Percentiles rank a stretch among this genome's conserved stretches.
Evolutionary conservation across 2,797 vertebrate species (phyloP).

Genomic region (Craterocephalus amniculus): DNA sequence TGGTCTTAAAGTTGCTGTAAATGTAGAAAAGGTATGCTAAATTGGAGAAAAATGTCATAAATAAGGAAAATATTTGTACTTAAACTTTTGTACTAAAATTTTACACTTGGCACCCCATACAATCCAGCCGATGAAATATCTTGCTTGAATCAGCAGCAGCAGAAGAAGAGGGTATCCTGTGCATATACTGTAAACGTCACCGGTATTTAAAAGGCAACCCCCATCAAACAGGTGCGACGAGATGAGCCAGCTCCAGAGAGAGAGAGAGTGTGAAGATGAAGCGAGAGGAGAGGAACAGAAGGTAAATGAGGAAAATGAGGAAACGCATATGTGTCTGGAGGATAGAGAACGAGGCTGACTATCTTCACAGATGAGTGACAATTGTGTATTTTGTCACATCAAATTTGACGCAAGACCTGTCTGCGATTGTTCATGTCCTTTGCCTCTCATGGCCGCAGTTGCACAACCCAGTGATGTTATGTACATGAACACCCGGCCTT

Average conservation of each 20-base stretch:
- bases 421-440: slow-evolving; percentile 59
- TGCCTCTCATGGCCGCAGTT: slow-evolving; percentile 49
- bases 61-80: too few relatives aligned
- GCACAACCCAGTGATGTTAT: slow-evolving; percentile 52
- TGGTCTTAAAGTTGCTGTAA: too few relatives aligned
- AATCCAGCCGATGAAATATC: slow-evolving; percentile 16
- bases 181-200: slow-evolving; percentile 1
- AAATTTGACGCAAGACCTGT: slow-evolving; percentile 56
- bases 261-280: slow-evolving; percentile 55
- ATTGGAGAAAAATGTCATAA: too few relatives aligned
- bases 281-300: slow-evolving; percentile 48
- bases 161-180: background rate
- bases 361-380: slow-evolving; percentile 62
- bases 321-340: slow-evolving; percentile 35
- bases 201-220: slow-evolving; percentile 32
- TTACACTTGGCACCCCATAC: too few relatives aligned
- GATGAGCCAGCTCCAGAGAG: slow-evolving; percentile 20
- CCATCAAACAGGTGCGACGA: slow-evolving; percentile 55
- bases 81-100: too few relatives aligned
- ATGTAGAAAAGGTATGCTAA: too few relatives aligned
- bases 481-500: slow-evolving; percentile 43
- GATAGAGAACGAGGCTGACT: slow-evolving; percentile 39
- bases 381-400: slow-evolving; percentile 69
- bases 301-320: slow-evolving; percentile 37
- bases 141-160: slow-evolving; percentile 15